A percentile compares a stretch with the other conserved stretches of the same genome.
These are phyloP conservation scores for Kryptopterus vitreolus DNA, from an alignment of 2,797 vertebrate genomes.

Conservation along the genomic window DNA sequence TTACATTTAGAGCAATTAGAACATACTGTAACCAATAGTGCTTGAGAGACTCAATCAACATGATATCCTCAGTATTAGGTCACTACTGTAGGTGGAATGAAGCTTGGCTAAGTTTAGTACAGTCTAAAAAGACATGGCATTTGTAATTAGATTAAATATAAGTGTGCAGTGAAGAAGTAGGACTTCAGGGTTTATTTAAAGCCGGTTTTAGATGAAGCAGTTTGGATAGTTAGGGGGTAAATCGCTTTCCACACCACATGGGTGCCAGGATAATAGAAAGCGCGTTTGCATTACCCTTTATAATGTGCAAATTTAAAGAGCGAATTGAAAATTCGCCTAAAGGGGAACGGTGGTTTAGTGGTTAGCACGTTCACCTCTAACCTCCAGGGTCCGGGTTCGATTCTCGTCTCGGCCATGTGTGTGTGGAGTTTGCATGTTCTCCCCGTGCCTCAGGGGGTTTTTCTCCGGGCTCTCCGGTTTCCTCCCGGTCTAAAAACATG, in stretches of 20 bases:
- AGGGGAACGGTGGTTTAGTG: no score
- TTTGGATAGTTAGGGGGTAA: not conserved
- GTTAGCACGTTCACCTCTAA: no score
- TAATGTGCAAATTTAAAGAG: no score
- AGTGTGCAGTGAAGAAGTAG: not conserved
- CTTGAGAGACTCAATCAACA: not conserved
- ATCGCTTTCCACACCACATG: not conserved
- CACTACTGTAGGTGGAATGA: not conserved
- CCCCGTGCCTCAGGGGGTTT: no score
- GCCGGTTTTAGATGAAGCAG: not conserved
- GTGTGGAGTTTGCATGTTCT: no score
- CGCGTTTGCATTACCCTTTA: no score
- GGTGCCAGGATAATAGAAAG: not conserved
- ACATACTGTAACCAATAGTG: not conserved
- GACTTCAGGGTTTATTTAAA: not conserved
- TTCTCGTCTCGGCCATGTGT: no score
- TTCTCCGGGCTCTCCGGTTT: no score
- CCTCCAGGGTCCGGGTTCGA: no score
- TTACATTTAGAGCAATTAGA: not conserved
- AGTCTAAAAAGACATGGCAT: not conserved
- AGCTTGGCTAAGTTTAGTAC: not conserved
- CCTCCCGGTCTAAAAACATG: no score
- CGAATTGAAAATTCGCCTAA: no score
- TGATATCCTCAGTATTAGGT: not conserved
- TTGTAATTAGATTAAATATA: not conserved